A percentile compares a stretch with the other conserved stretches of the same genome.
Evolutionary conservation across 1,140 invertebrate species (phyloP).

Genomic region (Venustaconcha ellipsiformis): DNA sequence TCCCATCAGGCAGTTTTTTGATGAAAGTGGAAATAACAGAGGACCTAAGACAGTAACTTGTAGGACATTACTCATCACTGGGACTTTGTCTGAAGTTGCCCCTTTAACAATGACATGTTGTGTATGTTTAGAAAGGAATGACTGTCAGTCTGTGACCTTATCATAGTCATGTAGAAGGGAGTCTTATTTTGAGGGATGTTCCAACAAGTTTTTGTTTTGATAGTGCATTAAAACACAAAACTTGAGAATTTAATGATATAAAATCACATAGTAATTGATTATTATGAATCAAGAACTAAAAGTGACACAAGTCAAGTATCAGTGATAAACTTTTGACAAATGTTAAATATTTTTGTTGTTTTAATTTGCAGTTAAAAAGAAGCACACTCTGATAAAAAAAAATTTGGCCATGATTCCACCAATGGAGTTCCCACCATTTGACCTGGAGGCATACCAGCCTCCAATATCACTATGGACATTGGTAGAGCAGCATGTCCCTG

Average conservation of each 20-base stretch:
- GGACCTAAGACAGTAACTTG: slow-evolving; percentile 6
- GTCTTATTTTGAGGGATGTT: too few relatives aligned
- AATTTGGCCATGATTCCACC: neutral
- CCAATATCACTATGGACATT: slow-evolving; percentile 62
- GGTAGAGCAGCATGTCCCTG: slow-evolving; percentile 55
- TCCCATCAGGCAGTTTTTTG: too few relatives aligned
- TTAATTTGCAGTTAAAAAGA: neutral
- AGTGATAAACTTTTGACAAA: too few relatives aligned
- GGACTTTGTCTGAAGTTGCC: slow-evolving; percentile 7
- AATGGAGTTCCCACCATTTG: slow-evolving; percentile 38
- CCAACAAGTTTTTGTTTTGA: too few relatives aligned
- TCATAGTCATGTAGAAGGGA: neutral
- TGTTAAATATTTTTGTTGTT: too few relatives aligned
- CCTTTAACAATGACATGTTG: slow-evolving; percentile 13
- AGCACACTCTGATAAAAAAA: neutral
- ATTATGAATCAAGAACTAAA: too few relatives aligned
- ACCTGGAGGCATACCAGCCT: slow-evolving; percentile 54
- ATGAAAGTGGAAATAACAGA: neutral
- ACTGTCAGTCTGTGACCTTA: neutral
- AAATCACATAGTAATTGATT: too few relatives aligned
- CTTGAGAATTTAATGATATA: too few relatives aligned
- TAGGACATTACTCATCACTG: slow-evolving; percentile 12
- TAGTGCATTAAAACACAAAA: too few relatives aligned
- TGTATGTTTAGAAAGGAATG: neutral
- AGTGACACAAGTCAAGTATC: too few relatives aligned